Conservation (phyloP, 2,113 vertebrate genomes). For the Brevimyrus niger region DNA sequence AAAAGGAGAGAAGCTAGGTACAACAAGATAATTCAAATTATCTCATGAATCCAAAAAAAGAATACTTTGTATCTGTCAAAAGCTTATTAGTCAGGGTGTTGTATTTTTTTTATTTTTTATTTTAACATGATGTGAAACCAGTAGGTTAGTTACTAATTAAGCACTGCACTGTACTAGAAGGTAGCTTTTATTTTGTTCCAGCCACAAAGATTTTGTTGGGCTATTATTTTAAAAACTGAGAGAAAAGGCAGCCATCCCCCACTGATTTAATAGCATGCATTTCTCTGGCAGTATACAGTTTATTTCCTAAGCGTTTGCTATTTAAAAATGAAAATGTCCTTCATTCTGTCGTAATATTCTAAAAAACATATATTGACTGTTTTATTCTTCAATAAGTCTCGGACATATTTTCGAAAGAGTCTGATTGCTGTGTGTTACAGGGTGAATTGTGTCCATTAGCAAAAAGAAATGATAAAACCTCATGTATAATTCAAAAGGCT, state of each 20-base stretch:
- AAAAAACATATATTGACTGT: background rate
- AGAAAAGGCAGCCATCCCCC: background rate
- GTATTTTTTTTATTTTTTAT: background rate
- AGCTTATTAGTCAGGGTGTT: background rate
- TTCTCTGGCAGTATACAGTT: background rate
- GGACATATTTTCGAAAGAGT: background rate
- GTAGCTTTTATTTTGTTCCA: background rate
- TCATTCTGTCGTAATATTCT: background rate
- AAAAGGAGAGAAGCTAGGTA: background rate
- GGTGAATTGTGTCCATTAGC: background rate
- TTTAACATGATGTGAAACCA: background rate
- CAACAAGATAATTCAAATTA: background rate
- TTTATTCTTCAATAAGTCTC: background rate
- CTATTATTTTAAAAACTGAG: background rate
- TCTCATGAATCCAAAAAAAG: background rate
- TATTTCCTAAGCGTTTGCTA: background rate
- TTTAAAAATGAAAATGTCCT: background rate
- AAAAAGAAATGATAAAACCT: background rate
- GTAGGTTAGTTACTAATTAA: background rate
- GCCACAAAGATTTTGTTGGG: background rate
- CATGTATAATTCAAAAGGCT: background rate
- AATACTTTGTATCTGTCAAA: background rate
- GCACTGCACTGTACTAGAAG: background rate
- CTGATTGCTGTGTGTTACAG: background rate
- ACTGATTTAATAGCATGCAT: background rate